These are phyloP conservation scores for Nomada ruficornis DNA, from an alignment of 2,888 invertebrate genomes.

Conservation along the genomic window DNA sequence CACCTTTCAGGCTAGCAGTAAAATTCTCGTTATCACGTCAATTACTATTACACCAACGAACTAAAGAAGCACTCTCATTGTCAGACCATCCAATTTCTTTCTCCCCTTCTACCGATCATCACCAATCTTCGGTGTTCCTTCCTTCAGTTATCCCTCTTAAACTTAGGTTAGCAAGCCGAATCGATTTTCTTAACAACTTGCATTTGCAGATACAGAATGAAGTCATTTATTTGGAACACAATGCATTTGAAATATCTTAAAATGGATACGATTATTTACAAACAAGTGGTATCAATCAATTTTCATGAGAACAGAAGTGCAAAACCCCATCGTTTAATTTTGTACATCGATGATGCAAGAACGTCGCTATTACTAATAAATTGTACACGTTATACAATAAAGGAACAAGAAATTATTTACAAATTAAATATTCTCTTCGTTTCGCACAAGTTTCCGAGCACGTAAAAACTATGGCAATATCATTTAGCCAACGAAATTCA, in stretches of 20 bases:
- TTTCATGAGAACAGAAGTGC: no score
- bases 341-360: no score
- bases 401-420: no score
- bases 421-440: no score
- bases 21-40: conserved; percentile 73
- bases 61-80: conserved; percentile 67
- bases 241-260: neutral
- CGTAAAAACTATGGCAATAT: no score
- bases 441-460: no score
- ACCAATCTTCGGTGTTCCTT: conserved; percentile 19
- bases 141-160: conserved; percentile 49
- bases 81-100: conserved; percentile 63
- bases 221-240: conserved; percentile 38
- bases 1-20: conserved; percentile 59
- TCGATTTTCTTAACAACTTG: conserved; percentile 67
- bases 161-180: conserved; percentile 71
- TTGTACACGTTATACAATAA: no score
- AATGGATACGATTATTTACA: neutral
- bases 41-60: conserved; percentile 80
- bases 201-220: conserved; percentile 68
- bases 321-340: no score
- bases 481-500: no score
- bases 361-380: no score
- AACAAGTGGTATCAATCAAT: no score
- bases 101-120: conserved; percentile 44